phyloP scores from a whole-genome alignment of 2,113 vertebrate genomes.

The Struthio camelus region DNA sequence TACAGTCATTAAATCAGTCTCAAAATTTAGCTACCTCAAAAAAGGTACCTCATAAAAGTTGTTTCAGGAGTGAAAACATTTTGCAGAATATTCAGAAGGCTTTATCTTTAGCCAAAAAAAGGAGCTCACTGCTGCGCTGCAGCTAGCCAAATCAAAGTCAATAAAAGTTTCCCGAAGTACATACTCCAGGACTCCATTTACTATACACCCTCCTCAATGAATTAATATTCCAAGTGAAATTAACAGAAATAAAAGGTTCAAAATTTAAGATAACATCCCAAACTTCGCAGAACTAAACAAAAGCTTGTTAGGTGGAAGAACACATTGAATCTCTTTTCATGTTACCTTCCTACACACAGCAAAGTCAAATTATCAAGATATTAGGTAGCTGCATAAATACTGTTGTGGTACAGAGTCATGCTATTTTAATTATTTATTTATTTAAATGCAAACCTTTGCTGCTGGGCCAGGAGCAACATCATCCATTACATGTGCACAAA shows the following conservation, averaged over 20 bases:
- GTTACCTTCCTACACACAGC: not conserved
- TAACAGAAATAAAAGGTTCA: not conserved
- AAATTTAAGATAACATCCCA: not conserved
- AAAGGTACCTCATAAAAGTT: not conserved
- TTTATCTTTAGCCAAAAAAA: not conserved
- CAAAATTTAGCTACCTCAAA: not conserved
- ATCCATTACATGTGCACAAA: slow-evolving; percentile 95
- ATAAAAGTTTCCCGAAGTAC: not conserved
- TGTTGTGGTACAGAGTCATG: not conserved
- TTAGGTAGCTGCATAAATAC: not conserved
- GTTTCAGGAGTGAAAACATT: not conserved
- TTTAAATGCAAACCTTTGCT: slow-evolving; percentile 79
- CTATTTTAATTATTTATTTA: not conserved
- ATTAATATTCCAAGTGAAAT: not conserved
- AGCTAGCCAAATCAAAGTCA: not conserved
- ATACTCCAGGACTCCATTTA: not conserved
- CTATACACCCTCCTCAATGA: not conserved
- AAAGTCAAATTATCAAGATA: not conserved
- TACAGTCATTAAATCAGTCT: not conserved
- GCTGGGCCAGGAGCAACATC: slow-evolving; percentile 92
- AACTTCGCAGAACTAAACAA: not conserved
- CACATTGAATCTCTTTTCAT: not conserved
- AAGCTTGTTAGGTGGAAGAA: not conserved
- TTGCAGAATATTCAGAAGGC: not conserved
- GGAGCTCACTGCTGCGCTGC: not conserved